Evolutionary conservation across 2,888 invertebrate species (phyloP).

Genomic region (Eilema caniola): DNA sequence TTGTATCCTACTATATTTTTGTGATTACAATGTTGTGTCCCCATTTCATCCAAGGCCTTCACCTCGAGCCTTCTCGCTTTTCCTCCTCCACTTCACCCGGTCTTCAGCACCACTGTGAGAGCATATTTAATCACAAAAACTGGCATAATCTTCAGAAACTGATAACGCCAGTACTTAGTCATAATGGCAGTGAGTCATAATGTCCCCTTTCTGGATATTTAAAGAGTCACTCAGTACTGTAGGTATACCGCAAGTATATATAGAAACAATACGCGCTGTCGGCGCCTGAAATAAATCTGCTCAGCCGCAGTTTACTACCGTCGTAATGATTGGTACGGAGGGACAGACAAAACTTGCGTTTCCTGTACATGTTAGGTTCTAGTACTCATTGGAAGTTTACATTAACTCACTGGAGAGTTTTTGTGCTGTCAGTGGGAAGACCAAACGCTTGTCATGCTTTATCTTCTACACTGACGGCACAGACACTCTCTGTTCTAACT

Average conservation of each 20-base stretch:
- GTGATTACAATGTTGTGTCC: no score
- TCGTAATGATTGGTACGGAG: slow-evolving; percentile 4
- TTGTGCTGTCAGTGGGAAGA: no score
- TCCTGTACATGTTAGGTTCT: slow-evolving; percentile 3
- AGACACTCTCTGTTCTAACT: no score
- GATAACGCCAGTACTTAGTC: slow-evolving; percentile 32
- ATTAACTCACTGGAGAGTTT: no score
- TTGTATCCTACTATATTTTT: no score
- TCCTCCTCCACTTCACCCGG: no score
- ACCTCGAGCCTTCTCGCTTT: no score
- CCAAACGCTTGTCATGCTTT: no score
- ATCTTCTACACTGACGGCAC: no score
- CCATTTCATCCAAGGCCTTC: no score
- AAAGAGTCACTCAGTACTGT: slow-evolving; percentile 27
- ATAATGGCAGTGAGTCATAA: slow-evolving; percentile 50
- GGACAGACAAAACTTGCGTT: slow-evolving; percentile 6
- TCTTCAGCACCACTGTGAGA: no score
- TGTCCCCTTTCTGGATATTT: slow-evolving; percentile 43
- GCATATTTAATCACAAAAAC: background rate
- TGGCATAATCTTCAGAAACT: background rate
- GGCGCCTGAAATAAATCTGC: slow-evolving; percentile 24
- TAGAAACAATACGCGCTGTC: slow-evolving; percentile 12
- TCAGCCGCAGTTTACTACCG: slow-evolving; percentile 10
- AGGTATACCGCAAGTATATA: background rate
- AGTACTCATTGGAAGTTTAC: background rate